Evolutionary conservation across 2,888 invertebrate genomes (phyloP), one percentile per base, ranked within the genome.

Genomic region (Flexamia atlantica): DNA sequence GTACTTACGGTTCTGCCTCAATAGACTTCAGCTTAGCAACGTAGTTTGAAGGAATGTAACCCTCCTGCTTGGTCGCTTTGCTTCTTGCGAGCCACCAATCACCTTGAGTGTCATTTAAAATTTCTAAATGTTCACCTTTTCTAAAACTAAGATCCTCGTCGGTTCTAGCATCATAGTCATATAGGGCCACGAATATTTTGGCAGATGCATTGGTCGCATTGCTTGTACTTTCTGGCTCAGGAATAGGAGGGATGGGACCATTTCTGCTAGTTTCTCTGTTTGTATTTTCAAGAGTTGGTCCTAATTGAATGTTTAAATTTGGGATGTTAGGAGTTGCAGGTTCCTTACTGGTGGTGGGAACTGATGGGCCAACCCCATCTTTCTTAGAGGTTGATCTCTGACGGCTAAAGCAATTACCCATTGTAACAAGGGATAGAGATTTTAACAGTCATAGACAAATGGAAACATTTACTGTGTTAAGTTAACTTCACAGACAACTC

Each of bases 1-100:
- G 20, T 89, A 95, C 99, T 98, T 94, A 99, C 99, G 99, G 98
- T 93, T 99, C 99, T 89, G 99, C 99, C 93, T 99, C 99, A 90
- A 99, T 98, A 89, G 99, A 99, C 92, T 99, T 98, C 90, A 99
- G 92, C 92, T 98, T 98, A 89, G 99, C 99, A 89, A 99, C 99
- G 94, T 99, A 99, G 91, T 99, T 99, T 87, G 98, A 98, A 89
- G 99, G 99, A 92, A 99, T 99, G 93, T 99, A 99, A 88, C 99
- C 99, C 91, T 99, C 98, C 90, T 97, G 96, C 90, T 98, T 96
- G 82, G 98, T 97, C 90, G 97, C 95, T 93, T 98, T 97, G 92
- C 98, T 98, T 89, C 97, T 94, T 83, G 99, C 99, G 89, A 98
- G 93, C 99, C 99, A 99, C 99, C 99, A 99, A 91, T 99, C 99